Evolutionary conservation across 2,888 invertebrate genomes (phyloP), one percentile per base, ranked within the genome.

Genomic region (Diadromus collaris): DNA sequence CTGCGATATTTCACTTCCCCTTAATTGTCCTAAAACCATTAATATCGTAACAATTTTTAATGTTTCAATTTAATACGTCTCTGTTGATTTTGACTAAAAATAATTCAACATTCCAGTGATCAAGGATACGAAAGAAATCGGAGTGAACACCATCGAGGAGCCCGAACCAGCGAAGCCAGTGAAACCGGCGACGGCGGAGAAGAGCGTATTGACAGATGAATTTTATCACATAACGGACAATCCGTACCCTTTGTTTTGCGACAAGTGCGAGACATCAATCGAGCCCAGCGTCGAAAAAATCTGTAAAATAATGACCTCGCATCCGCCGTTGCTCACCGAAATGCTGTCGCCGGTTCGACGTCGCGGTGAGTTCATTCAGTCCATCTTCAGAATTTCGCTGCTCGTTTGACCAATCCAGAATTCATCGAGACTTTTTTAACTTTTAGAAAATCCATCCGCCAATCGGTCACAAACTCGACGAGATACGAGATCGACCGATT

Each of bases 231-330:
- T 67, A 2, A 81, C 78, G 5, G 67, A 84, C 63, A 78, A 80
- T 70, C 76, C 85, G 1, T 86, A 87, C 79, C 83, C 88, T 9
- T 44, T 88, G 58, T 86, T 83, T 83, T 89, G 89, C 78, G 64
- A 78, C 4, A 85, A 85, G 60, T 89, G 89, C 51, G 73, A 84
- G 78, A 6, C 54, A 3, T n/a, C 24, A 32, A 70, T 86, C 1
- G 32, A 77, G 7, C 82, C 86, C 10, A 83, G 85, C 1, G 9
- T 85, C 24, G 82, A 88, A 4, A 83, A 85, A 77, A 89, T 89
- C 63, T 86, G 83, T 6, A 76, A 82, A 34, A 70, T 84, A 2
- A 88, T 89, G 88, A 73, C 78, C 0, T 10, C 71, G 1, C 80
- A 80, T 60, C 87, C 88, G 19, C 78, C 83, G 16, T 65, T 85